phyloP scores from a whole-genome alignment of 2,888 invertebrate species.

The Strigamia transsilvanica region DNA sequence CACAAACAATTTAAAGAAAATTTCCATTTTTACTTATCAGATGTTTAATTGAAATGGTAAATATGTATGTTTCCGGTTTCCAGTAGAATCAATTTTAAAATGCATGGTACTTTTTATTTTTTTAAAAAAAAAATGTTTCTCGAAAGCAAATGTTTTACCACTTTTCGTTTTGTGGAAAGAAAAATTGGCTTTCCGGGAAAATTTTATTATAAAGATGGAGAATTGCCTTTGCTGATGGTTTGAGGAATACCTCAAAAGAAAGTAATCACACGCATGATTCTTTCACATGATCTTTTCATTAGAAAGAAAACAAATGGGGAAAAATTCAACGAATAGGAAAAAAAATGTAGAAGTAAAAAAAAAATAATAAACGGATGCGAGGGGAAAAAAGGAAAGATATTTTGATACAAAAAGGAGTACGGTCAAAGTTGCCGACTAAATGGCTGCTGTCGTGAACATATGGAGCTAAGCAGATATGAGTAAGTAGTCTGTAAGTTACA shows the following conservation, averaged over 20 bases:
- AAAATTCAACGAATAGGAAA: conserved; percentile 5
- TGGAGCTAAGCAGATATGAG: conserved; percentile 43
- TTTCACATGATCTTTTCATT: conserved; percentile 46
- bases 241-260: conserved; percentile 44
- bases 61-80: too few species aligned
- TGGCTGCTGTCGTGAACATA: conserved; percentile 18
- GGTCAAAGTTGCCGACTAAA: conserved; percentile 27
- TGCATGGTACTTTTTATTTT: too few species aligned
- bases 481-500: conserved; percentile 35
- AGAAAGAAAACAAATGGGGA: conserved; percentile 29
- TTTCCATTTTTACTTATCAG: too few species aligned
- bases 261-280: conserved; percentile 49
- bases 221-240: conserved; percentile 19
- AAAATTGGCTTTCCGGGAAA: neutral
- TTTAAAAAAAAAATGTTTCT: too few species aligned
- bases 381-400: conserved; percentile 17
- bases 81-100: too few species aligned
- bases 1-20: too few species aligned
- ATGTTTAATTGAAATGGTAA: too few species aligned
- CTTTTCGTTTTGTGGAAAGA: neutral
- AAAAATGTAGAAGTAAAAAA: neutral
- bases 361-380: neutral
- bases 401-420: neutral
- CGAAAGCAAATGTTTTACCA: too few species aligned
- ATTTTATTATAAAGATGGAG: neutral